phyloP scores from a whole-genome alignment of 2,113 vertebrate species.

The Apodemus sylvaticus region DNA sequence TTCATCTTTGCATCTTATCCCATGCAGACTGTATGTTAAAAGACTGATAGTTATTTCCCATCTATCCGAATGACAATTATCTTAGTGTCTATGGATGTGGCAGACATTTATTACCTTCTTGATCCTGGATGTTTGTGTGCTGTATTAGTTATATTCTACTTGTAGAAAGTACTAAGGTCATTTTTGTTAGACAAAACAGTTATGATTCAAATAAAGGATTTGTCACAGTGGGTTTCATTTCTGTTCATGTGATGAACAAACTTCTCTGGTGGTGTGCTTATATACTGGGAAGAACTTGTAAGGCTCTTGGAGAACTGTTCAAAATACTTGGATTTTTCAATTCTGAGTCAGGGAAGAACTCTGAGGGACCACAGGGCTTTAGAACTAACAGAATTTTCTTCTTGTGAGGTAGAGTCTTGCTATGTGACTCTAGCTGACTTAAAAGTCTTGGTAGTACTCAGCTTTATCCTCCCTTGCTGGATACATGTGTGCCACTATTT shows the following conservation, averaged over 20 bases:
- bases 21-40: constrained; percentile 22
- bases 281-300: not conserved
- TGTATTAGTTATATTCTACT: constrained; percentile 30
- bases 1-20: constrained; percentile 34
- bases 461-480: not conserved
- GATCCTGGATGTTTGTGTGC: constrained; percentile 22
- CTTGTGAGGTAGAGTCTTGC: not conserved
- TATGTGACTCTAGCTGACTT: not conserved
- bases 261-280: constrained; percentile 44
- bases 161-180: not conserved
- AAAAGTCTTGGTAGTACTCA: not conserved
- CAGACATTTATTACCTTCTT: not conserved
- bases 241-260: not conserved
- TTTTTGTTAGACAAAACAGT: constrained; percentile 42
- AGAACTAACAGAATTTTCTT: not conserved
- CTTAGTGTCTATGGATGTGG: constrained; percentile 11
- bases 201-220: constrained; percentile 42
- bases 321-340: constrained; percentile 22
- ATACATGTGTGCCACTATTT: not conserved
- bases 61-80: constrained; percentile 11
- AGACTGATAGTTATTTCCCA: constrained; percentile 1
- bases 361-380: not conserved
- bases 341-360: not conserved
- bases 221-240: constrained; percentile 6
- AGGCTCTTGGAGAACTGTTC: constrained; percentile 40